Evolutionary conservation across 2,797 vertebrate genomes (phyloP), one percentile per base, ranked within the genome.

Genomic region (Sebastiscus albofasciatus): DNA sequence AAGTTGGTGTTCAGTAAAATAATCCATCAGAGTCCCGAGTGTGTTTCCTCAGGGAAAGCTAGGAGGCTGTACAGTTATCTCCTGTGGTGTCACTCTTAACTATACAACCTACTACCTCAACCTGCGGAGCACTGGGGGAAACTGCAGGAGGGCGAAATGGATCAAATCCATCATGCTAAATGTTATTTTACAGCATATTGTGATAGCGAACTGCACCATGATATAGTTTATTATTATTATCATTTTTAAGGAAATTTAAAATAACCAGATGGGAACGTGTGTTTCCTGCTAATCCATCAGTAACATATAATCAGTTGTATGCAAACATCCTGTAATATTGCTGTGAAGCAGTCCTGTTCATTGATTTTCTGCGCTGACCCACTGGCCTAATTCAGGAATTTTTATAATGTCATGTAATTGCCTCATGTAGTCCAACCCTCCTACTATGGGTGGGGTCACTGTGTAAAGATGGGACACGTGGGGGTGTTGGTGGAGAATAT

Each of bases 81-180:
- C 97, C 98, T 96, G 95, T 96, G 97, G 96, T 98, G 96, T 97
- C 97, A 98, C 97, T 97, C 97, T 99, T 95, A 99, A 99, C 98
- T 98, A 99, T 98, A 99, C 98, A 99, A 99, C 98, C 98, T 99
- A 99, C 98, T 99, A 99, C 98, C 98, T 99, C 98, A 99, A 87
- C 97, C 96, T 96, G 97, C 92, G 96, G 95, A 97, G 94, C 96
- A 96, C 96, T 89, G 65, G 76, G 87, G 54, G 46, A 86, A 79
- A 60, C 61, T 64, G 71, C 55, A 75, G 61, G 67, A 16, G 12
- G 20, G 26, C 2, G 3, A 56, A 33, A 34, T 13, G 12, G 8
- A 67, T 71, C 31, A 31, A 49, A 71, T 5, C 7, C 7, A 26
- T 27, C 20, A 31, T 2, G 6, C 4, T 13, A 1, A 42, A 55